Base-by-base conservation (phyloP, 2,797 vertebrate species). In the Paratrypauchen microcephalus region DNA sequence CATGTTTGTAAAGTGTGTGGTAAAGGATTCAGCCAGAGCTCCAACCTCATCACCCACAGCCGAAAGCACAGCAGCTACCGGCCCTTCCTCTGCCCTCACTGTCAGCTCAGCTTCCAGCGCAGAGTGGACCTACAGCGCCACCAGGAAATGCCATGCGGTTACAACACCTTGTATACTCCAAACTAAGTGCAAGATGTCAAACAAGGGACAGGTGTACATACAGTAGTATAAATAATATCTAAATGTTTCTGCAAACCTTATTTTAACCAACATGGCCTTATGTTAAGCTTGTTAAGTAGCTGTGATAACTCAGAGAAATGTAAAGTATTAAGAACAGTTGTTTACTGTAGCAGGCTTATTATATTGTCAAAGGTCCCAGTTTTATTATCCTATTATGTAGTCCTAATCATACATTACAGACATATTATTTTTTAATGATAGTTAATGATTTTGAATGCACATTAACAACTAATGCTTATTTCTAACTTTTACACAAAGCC, bases 31-130 rank as follows among this genome's bases (percentile, higher is more conserved):
- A 95, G 94, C 73, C 94, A 95, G 69, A 94, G 94, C 86, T 95
- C 94, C 73, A 95, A 95, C 87, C 93, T 95, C 80, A 94, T 95
- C 88, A 95, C 94, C 26, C 94, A 95, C 91, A 92, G 91, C 84
- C 77, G 93, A 71, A 94, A 95, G 74, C 94, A 95, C 89, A 83
- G 75, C 77, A 87, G 82, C 75, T 91, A 91, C 81, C 82, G 82
- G 75, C 91, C 93, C 0, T 93, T 93, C 87, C 81, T 76, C 87
- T 95, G 94, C 69, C 39, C 76, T 0, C 70, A 6, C 68, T 95
- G 94, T 68, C 79, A 86, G 30, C 73, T 59, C 70, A 70, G 78
- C 77, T 95, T 94, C 85, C 93, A 92, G 86, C 87, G 91, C 76
- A 87, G 88, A 68, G 77, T 86, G 3, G 94, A 94, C 36, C 88